Evolutionary conservation across 1,140 invertebrate species (phyloP), one percentile per base, ranked within the genome.

Genomic region (Lepidostoma basale): DNA sequence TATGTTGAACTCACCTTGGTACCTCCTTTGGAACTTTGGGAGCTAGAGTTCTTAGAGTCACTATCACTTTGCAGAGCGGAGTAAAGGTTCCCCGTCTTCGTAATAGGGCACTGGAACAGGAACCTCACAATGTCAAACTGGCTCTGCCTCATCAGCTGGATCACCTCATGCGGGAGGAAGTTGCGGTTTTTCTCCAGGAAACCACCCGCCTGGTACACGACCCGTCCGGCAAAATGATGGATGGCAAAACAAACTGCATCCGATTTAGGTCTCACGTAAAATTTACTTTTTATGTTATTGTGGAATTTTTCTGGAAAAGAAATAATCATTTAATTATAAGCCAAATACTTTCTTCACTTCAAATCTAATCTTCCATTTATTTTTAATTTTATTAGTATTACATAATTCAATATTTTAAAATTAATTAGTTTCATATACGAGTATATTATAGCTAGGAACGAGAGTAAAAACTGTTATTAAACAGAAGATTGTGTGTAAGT

Each of bases 131-230:
- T 89, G 64, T 88, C 87, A 72, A 85, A 88, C 73, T 85, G 87
- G 60, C 87, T 93, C 67, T 90, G 87, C 28, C 92, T 83, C 74
- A 94, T 85, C 9, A 94, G 77, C 74, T 92, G 90, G 44, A 93
- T 89, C 0, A 94, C 85, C 81, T 94, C 92, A 8, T 88, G 87
- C 3, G 92, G 90, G 36, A 94, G 79, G 76, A 93, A 91, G 73
- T 94, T 93, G 44, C 92, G 85, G 77, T 95, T 95, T 77, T 94
- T 95, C 73, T 93, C 90, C 12, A 94, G 77, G 76, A 95, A 93
- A 1, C 90, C 89, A 22, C 88, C 84, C 0, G 89, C 90, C 78
- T 91, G 88, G 75, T 95, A 95, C 1, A 89, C 87, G 5, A 94
- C 92, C 74, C 90, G 80, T 5, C 90, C 90, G 42, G 91, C 90